These are phyloP conservation scores for Solea senegalensis DNA, from an alignment of 2,113 vertebrate genomes.

Conservation along the genomic window DNA sequence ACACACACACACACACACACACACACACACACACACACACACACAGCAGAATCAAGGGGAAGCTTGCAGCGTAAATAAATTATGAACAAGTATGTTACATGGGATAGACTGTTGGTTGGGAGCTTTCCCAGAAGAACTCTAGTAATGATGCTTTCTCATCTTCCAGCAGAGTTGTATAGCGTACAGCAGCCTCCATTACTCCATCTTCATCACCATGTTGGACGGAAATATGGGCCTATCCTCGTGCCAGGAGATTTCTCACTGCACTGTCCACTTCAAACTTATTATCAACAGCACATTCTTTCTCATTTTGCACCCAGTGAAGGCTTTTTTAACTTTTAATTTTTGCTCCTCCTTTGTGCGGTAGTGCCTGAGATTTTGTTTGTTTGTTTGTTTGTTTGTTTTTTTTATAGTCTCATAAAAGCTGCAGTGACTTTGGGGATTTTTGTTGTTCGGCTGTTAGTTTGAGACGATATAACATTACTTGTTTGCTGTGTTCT, in stretches of 20 bases:
- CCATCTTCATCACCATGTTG: slow-evolving; percentile 48
- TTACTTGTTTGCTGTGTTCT: no score
- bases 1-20: background rate
- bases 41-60: slow-evolving; percentile 53
- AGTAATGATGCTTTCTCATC: slow-evolving; percentile 72
- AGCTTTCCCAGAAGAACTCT: slow-evolving; percentile 63
- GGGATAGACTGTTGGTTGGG: slow-evolving; percentile 64
- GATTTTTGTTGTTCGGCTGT: no score
- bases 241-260: slow-evolving; percentile 15
- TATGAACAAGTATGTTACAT: slow-evolving; percentile 72
- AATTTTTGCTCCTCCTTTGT: no score
- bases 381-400: no score
- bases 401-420: no score
- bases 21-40: slow-evolving; percentile 17
- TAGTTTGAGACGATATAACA: no score
- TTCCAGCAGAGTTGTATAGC: slow-evolving; percentile 53
- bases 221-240: slow-evolving; percentile 35
- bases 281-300: background rate
- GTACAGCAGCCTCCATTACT: slow-evolving; percentile 49
- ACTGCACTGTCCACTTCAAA: slow-evolving; percentile 1
- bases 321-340: no score
- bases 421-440: no score
- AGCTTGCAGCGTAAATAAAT: slow-evolving; percentile 71
- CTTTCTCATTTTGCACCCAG: background rate
- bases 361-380: no score